Evolutionary conservation across 2,888 invertebrate genomes (phyloP), one percentile per base, ranked within the genome.

Genomic region (Orgyia antiqua): DNA sequence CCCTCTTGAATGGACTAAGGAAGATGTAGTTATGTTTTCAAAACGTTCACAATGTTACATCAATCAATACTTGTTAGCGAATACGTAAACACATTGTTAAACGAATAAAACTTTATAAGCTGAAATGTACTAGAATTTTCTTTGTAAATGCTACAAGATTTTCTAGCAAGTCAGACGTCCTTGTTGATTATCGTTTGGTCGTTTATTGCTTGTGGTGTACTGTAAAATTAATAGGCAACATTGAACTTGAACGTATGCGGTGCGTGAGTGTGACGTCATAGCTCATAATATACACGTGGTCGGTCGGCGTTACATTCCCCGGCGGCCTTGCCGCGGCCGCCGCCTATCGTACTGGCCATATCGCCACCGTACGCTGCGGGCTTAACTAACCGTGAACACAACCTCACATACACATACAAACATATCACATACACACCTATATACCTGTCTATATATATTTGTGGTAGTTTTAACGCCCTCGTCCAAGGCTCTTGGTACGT

Each of bases 241-340:
- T 82, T 84, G 84, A 84, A 84, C 83, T 83, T 84, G 84, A 82
- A 76, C 78, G 75, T 58, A 54, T 52, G 51, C 53, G 54, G 61
- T 68, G 71, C 70, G 75, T 77, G 76, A 43, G 60, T 32, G 52
- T 78, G 80, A 78, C 80, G 80, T 80, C 72, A 78, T 45, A 34
- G 45, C 35, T 27, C 50, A 42, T 45, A 50, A 15, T 56, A 48
- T 57, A 62, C 69, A 62, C 66, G 68, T 61, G 69, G 60, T 53
- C 29, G 33, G 43, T 45, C 39, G 30, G 39, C 41, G 65, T 60
- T 63, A 60, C 58, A 64, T 50, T 47, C 51, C 38, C 38, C 38
- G 39, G 29, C 40, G 51, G 58, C 58, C 49, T 36, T 36, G 56
- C 45, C 52, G 60, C 73, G 70, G 72, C 44, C 51, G 38, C 66